Evolutionary conservation across 2,797 vertebrate species (phyloP), one percentile per base, ranked within the genome.

Genomic region (Enteromius trimaculatus): DNA sequence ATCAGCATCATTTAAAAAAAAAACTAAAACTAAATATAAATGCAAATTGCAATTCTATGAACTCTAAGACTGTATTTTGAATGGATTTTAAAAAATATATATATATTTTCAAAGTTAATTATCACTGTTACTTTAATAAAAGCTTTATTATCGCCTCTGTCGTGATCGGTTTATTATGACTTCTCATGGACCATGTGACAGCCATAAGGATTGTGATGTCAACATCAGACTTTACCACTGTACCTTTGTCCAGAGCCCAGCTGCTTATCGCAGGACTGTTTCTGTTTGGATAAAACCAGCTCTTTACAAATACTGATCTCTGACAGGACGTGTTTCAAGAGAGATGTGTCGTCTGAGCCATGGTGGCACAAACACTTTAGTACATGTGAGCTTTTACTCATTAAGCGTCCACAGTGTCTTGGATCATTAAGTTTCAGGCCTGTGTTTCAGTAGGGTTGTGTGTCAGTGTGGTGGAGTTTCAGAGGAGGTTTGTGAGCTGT

Each of bases 401-500:
- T 62, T 42, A 70, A 58, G 34, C 5, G 17, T 51, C 55, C 31
- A 71, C 17, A 6, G 29, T 84, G 77, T 80, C 77, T 87, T 69
- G 53, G 77, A 77, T 80, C 19, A 80, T 78, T 81, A 70, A 62
- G 75, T 23, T 72, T 51, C 58, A 68, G 58, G 51, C 8, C 37
- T 66, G 70, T 26, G 19, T 79, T 85, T 5, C 72, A 55, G 53
- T 77, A 34, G 31, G 70, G 39, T 81, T 83, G 58, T 74, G 82
- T 86, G 80, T 77, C 80, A 80, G 68, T 83, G 70, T 34, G 70
- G 51, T 71, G 31, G 19, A 23, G 60, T 79, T 84, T 76, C 76
- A 82, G 80, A 37, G 47, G 72, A 77, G 62, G 19, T 51, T 79
- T 51, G 76, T 87, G 84, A 85, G 80, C 79, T 84, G 68, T 70